Base-by-base conservation (phyloP, 2,888 invertebrate species). In the Platypus cylindrus region DNA sequence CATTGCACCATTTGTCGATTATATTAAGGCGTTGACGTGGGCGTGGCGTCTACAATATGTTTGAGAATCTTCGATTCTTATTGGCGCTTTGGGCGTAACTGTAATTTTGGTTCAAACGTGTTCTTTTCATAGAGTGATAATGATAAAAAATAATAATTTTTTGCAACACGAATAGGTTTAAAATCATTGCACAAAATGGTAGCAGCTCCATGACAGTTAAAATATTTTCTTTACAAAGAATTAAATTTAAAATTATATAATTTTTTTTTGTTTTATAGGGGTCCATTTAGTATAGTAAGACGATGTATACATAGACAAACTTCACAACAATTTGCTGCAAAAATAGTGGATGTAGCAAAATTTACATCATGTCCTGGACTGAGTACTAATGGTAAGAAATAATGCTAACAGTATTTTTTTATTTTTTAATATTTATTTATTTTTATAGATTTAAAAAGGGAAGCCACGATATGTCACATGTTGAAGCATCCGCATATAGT, bases 401-500 rank as follows among this genome's bases (percentile, higher is more conserved):
- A 27, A 11, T 25, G 12, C 29, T 16, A 3, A 12, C 32, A 26
- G 15, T 12, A 9, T 17, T 32, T 37, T 15, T 7, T 13, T 13
- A 23, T n/a, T 28, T 12, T 32, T 14, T 25, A 32, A 18, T 41
- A 8, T 31, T 32, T 14, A 35, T 27, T 32, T 45, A 43, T 45
- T 46, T 47, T 75, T 77, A 36, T 75, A 90, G 97, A 97, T 73
- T 68, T 97, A 59, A 97, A 97, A 68, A 73, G 97, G 33, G 95
- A 97, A 66, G 95, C 97, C 33, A 94, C 90, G 64, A 90, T 91
- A 74, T 95, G 95, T 63, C 94, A 97, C 65, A 91, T 94, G 87
- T 68, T 98, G 52, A 97, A 97, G 62, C 97, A 98, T 67, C 93
- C 93, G 3, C 95, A 97, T 66, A 97, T 98, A 51, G 95, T 95